These are phyloP conservation scores for Umimayanthus chanpuru DNA, from an alignment of 92 coral and sea anemone genomes.

Conservation along the genomic window DNA sequence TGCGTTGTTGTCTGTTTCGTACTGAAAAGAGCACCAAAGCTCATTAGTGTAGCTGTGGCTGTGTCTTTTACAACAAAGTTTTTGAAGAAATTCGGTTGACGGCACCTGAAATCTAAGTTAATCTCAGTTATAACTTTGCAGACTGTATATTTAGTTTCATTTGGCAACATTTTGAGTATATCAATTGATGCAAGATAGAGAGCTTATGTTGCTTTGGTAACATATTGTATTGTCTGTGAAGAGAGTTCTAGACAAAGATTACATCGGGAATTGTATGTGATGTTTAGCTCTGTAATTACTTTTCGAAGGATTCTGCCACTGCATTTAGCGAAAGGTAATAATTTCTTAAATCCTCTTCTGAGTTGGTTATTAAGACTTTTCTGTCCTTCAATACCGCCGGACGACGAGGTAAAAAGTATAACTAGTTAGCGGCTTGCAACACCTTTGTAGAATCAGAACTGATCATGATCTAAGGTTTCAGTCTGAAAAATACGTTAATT, in stretches of 20 bases:
- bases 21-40: not conserved
- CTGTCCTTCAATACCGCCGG: not conserved
- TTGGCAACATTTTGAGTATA: not conserved
- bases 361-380: not conserved
- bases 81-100: not conserved
- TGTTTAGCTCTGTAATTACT: not conserved
- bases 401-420: no score
- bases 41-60: not conserved
- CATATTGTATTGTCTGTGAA: not conserved
- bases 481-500: not conserved
- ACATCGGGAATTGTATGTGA: not conserved
- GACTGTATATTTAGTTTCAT: not conserved
- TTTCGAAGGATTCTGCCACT: not conserved
- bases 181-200: constrained; percentile 9
- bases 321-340: not conserved
- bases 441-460: no score
- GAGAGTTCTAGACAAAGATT: no score
- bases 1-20: not conserved
- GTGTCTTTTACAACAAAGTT: not conserved
- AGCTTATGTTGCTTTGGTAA: constrained; percentile 4
- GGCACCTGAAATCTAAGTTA: no score
- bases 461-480: not conserved
- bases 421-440: no score
- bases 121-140: not conserved
- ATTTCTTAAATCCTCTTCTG: not conserved